A percentile compares a stretch with the other conserved stretches of the same genome.
These are phyloP conservation scores for Leucoraja erinaceus DNA, from an alignment of 2,113 vertebrate genomes.

Conservation along the genomic window DNA sequence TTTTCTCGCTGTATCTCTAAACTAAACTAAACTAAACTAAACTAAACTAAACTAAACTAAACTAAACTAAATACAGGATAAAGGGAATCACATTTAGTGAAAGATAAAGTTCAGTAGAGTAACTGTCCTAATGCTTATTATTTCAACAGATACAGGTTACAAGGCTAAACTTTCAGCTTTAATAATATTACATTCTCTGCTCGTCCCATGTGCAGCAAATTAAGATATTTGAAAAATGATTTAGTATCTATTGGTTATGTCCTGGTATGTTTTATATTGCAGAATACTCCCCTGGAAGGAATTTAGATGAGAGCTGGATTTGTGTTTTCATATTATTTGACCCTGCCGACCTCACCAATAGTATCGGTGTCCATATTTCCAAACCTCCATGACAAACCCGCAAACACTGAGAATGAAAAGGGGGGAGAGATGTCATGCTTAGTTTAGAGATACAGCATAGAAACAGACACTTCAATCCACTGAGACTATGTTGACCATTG, in stretches of 20 bases:
- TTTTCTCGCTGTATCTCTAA: too few relatives aligned
- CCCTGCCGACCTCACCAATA: neutral
- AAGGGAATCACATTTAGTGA: too few relatives aligned
- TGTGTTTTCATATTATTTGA: neutral
- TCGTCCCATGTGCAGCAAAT: neutral
- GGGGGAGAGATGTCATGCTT: neutral
- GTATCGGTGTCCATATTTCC: neutral
- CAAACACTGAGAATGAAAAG: neutral
- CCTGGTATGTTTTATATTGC: neutral
- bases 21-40: too few relatives aligned
- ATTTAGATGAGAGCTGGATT: neutral
- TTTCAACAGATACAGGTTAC: neutral
- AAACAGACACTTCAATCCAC: too few relatives aligned
- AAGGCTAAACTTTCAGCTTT: neutral
- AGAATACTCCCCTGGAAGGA: neutral
- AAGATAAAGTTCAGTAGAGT: too few relatives aligned
- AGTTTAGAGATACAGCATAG: too few relatives aligned
- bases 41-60: too few relatives aligned
- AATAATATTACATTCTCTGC: neutral
- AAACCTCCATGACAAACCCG: neutral
- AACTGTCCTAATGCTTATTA: too few relatives aligned
- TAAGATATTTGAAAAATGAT: constrained; percentile 6
- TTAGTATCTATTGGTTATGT: neutral
- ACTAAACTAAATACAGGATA: too few relatives aligned
- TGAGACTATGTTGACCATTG: too few relatives aligned